Evolutionary conservation across 2,113 vertebrate genomes (phyloP), one percentile per base, ranked within the genome.

Genomic region (Dascyllus trimaculatus): DNA sequence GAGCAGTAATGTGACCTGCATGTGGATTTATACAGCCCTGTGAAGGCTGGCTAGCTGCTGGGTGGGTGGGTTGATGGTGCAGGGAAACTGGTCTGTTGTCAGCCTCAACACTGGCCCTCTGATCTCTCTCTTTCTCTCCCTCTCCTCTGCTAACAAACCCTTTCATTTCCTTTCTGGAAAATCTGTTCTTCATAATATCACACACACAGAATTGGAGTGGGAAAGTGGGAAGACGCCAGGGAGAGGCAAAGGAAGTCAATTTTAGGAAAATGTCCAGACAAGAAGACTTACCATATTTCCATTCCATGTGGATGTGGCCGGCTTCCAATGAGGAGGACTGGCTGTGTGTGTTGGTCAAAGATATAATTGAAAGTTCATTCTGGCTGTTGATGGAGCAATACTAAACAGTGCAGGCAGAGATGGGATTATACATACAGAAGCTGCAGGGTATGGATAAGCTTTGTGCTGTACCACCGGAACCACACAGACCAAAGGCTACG

Each of bases 81-180:
- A 68, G 85, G 70, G 77, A 89, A 85, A 78, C 72, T 66, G 95
- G 92, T 93, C 94, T 92, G 89, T 92, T 95, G 95, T 96, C 95
- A 95, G 94, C 95, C 95, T 95, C 93, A 93, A 95, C 92, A 90
- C 49, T 60, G 92, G 92, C 93, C 94, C 95, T 95, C 94, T 95
- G 94, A 95, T 96, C 96, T 81, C 61, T n/a, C 18, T 29, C 67
- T 26, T 29, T 72, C 58, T 65, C 80, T 78, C 38, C 56, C 24
- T 80, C 81, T 84, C 71, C 49, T 75, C 65, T 59, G 66, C 80
- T 89, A 96, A 96, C 95, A 95, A 96, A 95, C 90, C 94, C 96
- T 97, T 97, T 97, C 96, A 97, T 97, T 98, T 97, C 95, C 95
- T 96, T 94, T 95, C 90, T 94, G 95, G 96, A 97, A 99, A 99